Evolutionary conservation across 53 echinoderm and acorn worm species (phyloP).

Genomic region (Echinarachnius parma): DNA sequence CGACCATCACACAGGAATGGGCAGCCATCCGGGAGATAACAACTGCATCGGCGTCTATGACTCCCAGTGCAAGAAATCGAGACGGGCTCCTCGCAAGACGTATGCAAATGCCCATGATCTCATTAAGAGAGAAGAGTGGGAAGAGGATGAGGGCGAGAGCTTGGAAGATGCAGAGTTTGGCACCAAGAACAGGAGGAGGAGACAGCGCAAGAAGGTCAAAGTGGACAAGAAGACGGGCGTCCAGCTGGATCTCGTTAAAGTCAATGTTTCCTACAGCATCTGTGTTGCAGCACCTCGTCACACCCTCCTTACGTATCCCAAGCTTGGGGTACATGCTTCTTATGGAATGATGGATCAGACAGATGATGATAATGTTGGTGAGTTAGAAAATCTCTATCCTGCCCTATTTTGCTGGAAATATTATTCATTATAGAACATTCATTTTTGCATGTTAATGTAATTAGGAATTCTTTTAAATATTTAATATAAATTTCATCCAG

Average conservation of each 20-base stretch:
- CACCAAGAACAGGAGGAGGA: constrained; percentile 27
- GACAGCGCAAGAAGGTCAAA: constrained; percentile 16
- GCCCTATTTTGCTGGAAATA: too few species aligned
- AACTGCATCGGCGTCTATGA: constrained; percentile 60
- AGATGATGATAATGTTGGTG: neutral
- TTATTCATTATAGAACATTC: too few species aligned
- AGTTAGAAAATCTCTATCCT: too few species aligned
- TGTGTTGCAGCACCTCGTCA: constrained; percentile 17
- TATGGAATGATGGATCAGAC: neutral
- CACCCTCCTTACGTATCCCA: constrained; percentile 1
- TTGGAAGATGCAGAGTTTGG: constrained; percentile 10
- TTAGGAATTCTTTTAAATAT: too few species aligned
- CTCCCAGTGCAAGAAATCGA: constrained; percentile 36
- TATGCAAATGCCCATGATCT: constrained; percentile 48
- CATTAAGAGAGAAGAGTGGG: neutral
- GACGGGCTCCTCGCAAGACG: constrained; percentile 37
- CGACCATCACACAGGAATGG: constrained; percentile 48
- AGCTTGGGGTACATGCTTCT: constrained; percentile 5
- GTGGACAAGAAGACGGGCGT: constrained; percentile 10
- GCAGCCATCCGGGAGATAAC: neutral
- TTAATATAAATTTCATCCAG: too few species aligned
- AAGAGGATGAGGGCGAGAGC: neutral
- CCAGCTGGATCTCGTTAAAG: constrained; percentile 10
- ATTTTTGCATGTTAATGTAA: too few species aligned
- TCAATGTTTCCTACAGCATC: constrained; percentile 5